A percentile compares a stretch with the other conserved stretches of the same genome.
phyloP scores from a whole-genome alignment of 1,140 invertebrate species.

The Zelostemma sp. region DNA sequence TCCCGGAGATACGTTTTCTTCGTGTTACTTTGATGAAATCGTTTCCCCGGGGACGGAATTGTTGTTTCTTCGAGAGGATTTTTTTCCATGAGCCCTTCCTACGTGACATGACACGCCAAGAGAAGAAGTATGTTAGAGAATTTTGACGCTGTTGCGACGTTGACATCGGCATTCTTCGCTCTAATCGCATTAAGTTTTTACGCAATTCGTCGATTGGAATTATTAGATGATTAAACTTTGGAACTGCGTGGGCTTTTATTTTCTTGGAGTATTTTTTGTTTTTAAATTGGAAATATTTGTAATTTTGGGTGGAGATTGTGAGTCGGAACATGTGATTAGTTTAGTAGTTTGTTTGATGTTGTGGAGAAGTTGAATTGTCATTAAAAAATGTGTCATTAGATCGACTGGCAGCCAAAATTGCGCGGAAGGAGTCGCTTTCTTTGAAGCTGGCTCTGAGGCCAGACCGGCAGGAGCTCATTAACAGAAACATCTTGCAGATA shows the following conservation, averaged over 20 bases:
- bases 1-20: too few relatives aligned
- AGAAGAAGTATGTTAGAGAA: neutral
- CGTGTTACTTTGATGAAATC: slow-evolving; percentile 13
- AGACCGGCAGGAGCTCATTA: slow-evolving; percentile 94
- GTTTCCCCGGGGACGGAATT: neutral
- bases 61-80: neutral
- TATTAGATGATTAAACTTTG: neutral
- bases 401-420: slow-evolving; percentile 89
- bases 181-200: too few relatives aligned
- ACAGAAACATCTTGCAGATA: slow-evolving; percentile 94
- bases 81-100: slow-evolving; percentile 1
- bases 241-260: neutral
- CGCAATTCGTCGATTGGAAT: neutral
- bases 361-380: slow-evolving; percentile 2
- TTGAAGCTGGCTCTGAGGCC: slow-evolving; percentile 93
- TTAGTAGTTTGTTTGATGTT: too few relatives aligned
- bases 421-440: slow-evolving; percentile 95
- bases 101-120: neutral
- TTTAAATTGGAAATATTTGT: too few relatives aligned
- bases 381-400: slow-evolving; percentile 54
- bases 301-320: too few relatives aligned
- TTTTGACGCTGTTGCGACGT: slow-evolving; percentile 9
- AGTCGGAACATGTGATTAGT: too few relatives aligned
- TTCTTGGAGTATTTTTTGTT: too few relatives aligned
- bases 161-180: too few relatives aligned